These are phyloP conservation scores for Heteromurus nitidus DNA, from an alignment of 2,888 invertebrate species.

Conservation along the genomic window DNA sequence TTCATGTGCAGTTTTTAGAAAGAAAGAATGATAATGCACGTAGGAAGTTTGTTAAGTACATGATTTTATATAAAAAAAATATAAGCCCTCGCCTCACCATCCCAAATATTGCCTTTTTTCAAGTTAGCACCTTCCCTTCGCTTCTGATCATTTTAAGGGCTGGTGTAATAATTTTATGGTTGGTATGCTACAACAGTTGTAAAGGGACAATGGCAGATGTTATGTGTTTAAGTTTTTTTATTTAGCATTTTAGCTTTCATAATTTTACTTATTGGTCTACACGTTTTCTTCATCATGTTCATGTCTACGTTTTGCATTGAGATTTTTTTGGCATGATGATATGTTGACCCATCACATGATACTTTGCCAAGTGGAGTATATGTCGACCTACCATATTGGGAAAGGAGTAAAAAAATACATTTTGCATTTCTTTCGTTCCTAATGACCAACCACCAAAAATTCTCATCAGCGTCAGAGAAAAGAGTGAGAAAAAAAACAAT, in stretches of 20 bases:
- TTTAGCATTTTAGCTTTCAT: not conserved
- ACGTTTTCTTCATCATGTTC: conserved; percentile 29
- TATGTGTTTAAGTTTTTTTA: not conserved
- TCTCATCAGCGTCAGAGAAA: conserved; percentile 3
- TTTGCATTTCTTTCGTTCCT: conserved; percentile 11
- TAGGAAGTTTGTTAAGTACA: not conserved
- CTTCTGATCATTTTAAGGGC: too few relatives aligned
- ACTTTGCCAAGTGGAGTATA: conserved; percentile 22
- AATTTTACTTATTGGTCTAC: not conserved
- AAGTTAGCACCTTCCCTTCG: conserved; percentile 9
- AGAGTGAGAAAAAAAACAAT: not conserved
- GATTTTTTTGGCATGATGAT: conserved; percentile 51
- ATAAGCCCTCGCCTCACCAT: not conserved
- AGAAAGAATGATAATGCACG: not conserved
- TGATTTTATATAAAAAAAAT: not conserved
- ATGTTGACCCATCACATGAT: conserved; percentile 44
- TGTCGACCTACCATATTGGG: conserved; percentile 55
- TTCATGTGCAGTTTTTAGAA: not conserved
- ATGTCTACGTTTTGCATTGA: conserved; percentile 27
- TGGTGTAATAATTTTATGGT: too few relatives aligned
- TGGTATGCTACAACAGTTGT: too few relatives aligned
- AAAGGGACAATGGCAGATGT: too few relatives aligned
- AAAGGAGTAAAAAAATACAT: conserved; percentile 3
- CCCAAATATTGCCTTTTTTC: conserved; percentile 6
- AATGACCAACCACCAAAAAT: conserved; percentile 24